phyloP scores from a whole-genome alignment of 2,113 vertebrate genomes.

The Hemibagrus wyckioides region DNA sequence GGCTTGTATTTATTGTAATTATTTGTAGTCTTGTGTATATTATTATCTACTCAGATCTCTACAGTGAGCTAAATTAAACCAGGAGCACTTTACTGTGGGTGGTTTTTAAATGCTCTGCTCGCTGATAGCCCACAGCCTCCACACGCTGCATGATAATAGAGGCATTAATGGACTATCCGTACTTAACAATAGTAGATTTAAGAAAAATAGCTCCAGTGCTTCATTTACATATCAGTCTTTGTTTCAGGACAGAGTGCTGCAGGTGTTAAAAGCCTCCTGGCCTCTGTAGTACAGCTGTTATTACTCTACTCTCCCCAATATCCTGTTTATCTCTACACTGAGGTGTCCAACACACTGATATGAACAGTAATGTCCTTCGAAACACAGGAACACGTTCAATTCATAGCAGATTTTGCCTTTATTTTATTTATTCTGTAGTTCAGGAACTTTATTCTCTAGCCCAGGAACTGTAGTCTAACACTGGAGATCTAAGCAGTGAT shows the following conservation, averaged over 20 bases:
- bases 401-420: too few species aligned
- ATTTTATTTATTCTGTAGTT: not conserved
- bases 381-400: not conserved
- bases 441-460: not conserved
- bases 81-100: not conserved
- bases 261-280: constrained; percentile 2
- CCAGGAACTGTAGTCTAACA: too few species aligned
- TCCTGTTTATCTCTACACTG: not conserved
- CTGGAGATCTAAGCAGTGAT: not conserved
- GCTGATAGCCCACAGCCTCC: not conserved
- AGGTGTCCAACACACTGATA: not conserved
- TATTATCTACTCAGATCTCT: not conserved
- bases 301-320: not conserved
- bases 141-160: constrained; percentile 3
- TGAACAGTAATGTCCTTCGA: not conserved
- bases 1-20: not conserved
- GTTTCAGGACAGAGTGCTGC: not conserved
- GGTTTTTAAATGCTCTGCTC: not conserved
- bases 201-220: too few species aligned
- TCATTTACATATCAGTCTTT: not conserved
- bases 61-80: not conserved
- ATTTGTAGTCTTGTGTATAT: not conserved
- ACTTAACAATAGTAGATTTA: not conserved
- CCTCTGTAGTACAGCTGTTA: not conserved
- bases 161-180: not conserved